Conservation (phyloP, 2,888 invertebrate genomes). For the Synergus japonicus region DNA sequence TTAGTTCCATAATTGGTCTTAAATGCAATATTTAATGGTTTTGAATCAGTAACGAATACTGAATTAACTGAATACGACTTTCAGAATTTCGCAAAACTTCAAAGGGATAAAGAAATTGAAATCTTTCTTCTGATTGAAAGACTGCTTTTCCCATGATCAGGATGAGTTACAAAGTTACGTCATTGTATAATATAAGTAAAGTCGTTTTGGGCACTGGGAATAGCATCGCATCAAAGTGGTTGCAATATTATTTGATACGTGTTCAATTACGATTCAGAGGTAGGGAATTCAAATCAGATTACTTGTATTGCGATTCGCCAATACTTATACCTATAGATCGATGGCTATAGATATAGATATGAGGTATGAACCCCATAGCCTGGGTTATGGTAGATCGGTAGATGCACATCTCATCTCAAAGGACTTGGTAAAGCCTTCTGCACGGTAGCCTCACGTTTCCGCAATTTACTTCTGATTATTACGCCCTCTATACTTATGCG, state of each 20-base stretch:
- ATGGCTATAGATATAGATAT: conserved; percentile 30
- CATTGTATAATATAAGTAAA: conserved; percentile 43
- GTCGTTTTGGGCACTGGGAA: conserved; percentile 67
- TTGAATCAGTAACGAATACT: not conserved
- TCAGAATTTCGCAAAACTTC: too few species aligned
- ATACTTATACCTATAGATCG: conserved; percentile 15
- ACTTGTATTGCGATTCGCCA: conserved; percentile 49
- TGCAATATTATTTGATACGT: conserved; percentile 76
- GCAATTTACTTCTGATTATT: conserved; percentile 77
- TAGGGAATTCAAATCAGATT: conserved; percentile 64
- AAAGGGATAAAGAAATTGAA: not conserved
- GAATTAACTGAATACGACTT: not conserved
- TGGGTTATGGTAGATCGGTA: conserved; percentile 23
- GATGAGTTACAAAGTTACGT: conserved; percentile 1
- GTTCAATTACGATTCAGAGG: conserved; percentile 70
- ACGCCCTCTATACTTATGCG: conserved; percentile 74
- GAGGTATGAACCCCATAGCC: conserved; percentile 14
- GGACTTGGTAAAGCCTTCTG: conserved; percentile 56
- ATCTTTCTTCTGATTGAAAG: not conserved
- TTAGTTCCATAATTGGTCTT: not conserved
- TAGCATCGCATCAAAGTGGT: conserved; percentile 74
- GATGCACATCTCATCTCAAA: conserved; percentile 23
- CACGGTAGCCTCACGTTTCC: conserved; percentile 77
- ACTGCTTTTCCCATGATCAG: conserved; percentile 9
- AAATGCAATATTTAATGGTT: not conserved